These are phyloP conservation scores for Calycopis cecrops DNA, from an alignment of 1,140 invertebrate genomes.

Conservation along the genomic window DNA sequence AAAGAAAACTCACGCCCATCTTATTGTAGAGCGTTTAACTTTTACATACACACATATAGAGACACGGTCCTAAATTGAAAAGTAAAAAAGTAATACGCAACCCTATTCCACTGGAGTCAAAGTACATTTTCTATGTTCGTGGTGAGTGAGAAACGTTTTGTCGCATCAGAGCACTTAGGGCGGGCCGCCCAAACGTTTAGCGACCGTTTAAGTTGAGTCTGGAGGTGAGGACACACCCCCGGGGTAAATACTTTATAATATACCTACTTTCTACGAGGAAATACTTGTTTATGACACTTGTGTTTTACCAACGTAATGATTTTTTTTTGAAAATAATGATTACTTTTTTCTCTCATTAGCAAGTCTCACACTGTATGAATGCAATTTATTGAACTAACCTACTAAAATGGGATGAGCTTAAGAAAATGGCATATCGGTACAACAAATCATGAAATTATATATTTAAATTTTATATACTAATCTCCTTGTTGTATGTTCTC, in stretches of 20 bases:
- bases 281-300: not conserved
- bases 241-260: constrained; percentile 29
- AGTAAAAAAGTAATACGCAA: not conserved
- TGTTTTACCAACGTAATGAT: no score
- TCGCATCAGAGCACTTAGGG: constrained; percentile 49
- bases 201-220: constrained; percentile 65
- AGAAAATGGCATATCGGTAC: no score
- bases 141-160: constrained; percentile 26
- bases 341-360: no score
- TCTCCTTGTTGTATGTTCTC: no score
- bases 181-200: constrained; percentile 74
- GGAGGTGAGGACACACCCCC: constrained; percentile 68
- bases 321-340: no score
- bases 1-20: constrained; percentile 34
- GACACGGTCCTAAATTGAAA: constrained; percentile 37
- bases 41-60: constrained; percentile 43
- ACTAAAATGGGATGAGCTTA: no score
- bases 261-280: constrained; percentile 5
- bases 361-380: no score
- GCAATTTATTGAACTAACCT: no score
- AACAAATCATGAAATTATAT: no score
- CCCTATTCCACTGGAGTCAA: not conserved
- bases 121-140: constrained; percentile 28
- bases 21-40: constrained; percentile 53
- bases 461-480: no score